Base-by-base conservation (phyloP, 2,113 vertebrate species). In the Zosterops pallidus region DNA sequence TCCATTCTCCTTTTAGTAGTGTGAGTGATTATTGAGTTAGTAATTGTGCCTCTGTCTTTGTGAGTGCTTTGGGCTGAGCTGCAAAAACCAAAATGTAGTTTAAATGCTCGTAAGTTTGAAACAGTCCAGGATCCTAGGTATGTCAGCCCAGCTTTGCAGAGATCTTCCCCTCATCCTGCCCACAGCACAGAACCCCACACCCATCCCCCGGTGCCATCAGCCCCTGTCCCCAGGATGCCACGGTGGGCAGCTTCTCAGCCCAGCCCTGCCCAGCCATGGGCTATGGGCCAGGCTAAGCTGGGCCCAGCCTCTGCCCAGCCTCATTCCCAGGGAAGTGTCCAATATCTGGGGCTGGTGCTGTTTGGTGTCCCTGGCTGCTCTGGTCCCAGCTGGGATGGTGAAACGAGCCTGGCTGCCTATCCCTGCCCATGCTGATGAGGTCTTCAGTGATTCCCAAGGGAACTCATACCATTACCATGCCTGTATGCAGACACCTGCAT, bases 161-260 rank as follows among this genome's bases (percentile, higher is more conserved):
- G 16, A 9, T 75, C 9, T 47, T 6, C 2, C 5, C 1, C 14
- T 44, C 14, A 53, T 8, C 29, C 29, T 56, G 29, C 37, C 13
- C 29, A 33, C 1, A 8, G 18, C 21, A 24, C 50, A 75, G 47
- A 35, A 29, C 19, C 4, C 14, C 33, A 26, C 1, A 0, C 29
- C 62, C 70, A 44, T 20, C n/a, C n/a, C 11, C 20, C 0, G 0
- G 9, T 33, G 33, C 28, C 12, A 0, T 47, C 52, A 68, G 25
- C 6, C 9, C 6, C 22, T 55, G 62, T 4, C 12, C 5, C 23
- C 22, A 14, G 0, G 0, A 19, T 0, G 4, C 9, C 1, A 0
- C 57, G 71, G 18, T 1, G 3, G 47, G 11, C 31, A 41, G 19
- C 20, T 68, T 25, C 23, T n/a, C 64, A 72, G 47, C 25, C 33